Percentiles rank a stretch among this genome's conserved stretches.
phyloP scores from a whole-genome alignment of 1,140 invertebrate genomes.

The Papilio polytes region DNA sequence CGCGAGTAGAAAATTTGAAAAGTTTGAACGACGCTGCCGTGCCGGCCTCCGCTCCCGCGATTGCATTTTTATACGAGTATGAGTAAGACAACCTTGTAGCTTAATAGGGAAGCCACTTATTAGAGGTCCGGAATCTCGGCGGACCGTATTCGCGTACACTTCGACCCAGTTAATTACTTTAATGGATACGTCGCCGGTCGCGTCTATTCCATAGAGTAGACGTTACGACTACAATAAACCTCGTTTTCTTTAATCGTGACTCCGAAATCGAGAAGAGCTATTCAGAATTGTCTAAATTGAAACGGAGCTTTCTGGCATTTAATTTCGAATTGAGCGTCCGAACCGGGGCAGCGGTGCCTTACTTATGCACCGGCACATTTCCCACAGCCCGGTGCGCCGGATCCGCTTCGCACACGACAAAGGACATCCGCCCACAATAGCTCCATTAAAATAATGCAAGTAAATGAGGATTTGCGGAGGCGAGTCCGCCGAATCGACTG shows the following conservation, averaged over 20 bases:
- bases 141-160: slow-evolving; percentile 62
- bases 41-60: slow-evolving; percentile 64
- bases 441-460: slow-evolving; percentile 84
- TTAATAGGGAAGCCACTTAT: slow-evolving; percentile 78
- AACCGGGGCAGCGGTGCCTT: slow-evolving; percentile 74
- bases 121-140: slow-evolving; percentile 68
- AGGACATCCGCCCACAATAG: slow-evolving; percentile 82
- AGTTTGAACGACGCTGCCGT: slow-evolving; percentile 72
- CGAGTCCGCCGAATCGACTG: slow-evolving; percentile 73
- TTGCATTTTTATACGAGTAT: slow-evolving; percentile 80
- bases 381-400: slow-evolving; percentile 70
- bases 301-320: slow-evolving; percentile 69
- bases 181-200: slow-evolving; percentile 68
- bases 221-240: slow-evolving; percentile 62
- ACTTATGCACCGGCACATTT: slow-evolving; percentile 79
- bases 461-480: slow-evolving; percentile 82
- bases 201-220: slow-evolving; percentile 57
- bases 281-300: slow-evolving; percentile 68
- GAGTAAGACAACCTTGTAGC: slow-evolving; percentile 75
- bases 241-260: slow-evolving; percentile 57
- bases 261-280: slow-evolving; percentile 51
- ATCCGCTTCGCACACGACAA: slow-evolving; percentile 75
- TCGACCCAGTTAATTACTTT: slow-evolving; percentile 76
- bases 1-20: slow-evolving; percentile 79
- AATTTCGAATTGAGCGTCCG: slow-evolving; percentile 68